A percentile compares a stretch with the other conserved stretches of the same genome.
Evolutionary conservation across 2,797 vertebrate genomes (phyloP).

Genomic region (Catharus ustulatus): DNA sequence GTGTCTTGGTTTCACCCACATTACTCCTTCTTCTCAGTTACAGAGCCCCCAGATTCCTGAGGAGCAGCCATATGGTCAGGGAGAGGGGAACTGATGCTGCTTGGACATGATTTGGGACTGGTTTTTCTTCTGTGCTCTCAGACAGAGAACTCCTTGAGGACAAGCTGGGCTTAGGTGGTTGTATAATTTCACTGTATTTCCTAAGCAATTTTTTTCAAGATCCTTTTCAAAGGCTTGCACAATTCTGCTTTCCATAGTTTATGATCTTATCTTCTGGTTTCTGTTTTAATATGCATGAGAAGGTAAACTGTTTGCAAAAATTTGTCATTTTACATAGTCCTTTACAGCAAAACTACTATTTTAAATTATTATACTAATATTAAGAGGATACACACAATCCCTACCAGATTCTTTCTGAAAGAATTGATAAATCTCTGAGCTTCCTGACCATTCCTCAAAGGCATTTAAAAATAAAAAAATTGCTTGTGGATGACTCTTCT

Average conservation of each 20-base stretch:
- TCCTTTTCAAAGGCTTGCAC: neutral
- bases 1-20: neutral
- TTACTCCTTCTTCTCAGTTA: neutral
- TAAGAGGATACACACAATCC: neutral
- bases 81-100: neutral
- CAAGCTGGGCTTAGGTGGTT: neutral
- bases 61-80: neutral
- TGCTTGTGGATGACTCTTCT: neutral
- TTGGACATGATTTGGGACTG: neutral
- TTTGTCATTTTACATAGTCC: neutral
- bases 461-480: neutral
- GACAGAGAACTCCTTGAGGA: conserved; percentile 1
- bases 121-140: neutral
- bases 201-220: neutral
- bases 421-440: neutral
- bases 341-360: neutral
- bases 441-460: neutral
- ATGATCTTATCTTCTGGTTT: neutral
- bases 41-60: neutral
- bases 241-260: neutral
- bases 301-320: neutral
- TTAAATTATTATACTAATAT: neutral
- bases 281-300: neutral
- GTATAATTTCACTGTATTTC: neutral
- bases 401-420: neutral